Base-by-base conservation (phyloP, 2,888 invertebrate species). In the Cremastinae sp. region DNA sequence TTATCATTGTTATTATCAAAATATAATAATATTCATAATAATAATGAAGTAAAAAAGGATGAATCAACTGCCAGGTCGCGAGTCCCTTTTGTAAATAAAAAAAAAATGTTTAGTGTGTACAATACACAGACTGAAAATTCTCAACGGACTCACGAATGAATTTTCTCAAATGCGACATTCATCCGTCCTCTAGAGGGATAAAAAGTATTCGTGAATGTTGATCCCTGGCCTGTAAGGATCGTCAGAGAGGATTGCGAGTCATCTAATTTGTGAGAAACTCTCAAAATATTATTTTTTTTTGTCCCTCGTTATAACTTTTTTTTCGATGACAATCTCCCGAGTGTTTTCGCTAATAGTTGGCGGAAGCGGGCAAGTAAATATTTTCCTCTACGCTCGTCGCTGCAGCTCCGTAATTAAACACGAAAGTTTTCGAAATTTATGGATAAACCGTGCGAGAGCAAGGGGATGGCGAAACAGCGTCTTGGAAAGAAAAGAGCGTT, bases 1-100 rank as follows among this genome's bases (percentile, higher is more conserved):
- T 45, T 28, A 64, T 20, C 39, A 64, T 39, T 12, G 20, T 53
- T 56, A 3, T 14, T 16, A 37, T 37, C 2, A 16, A 37, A 14
- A 5, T 16, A 10, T 62, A 18, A 18, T 22, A 39, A 51, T 9
- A 22, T 39, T 4, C 28, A 22, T 51, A 12, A 51, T 39, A 14
- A 64, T 51, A 22, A 51, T 64, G 18, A 41, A 59, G 53, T 12
- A 35, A 49, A 49, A 47, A 56, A 16, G 18, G 1, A 39, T 14
- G 22, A 53, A 58, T 58, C 72, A 68, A 62, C 66, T 68, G 71
- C 66, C 69, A 70, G 39, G 53, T 66, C 35, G 56, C 10, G 43
- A 71, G 28, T 66, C 71, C 75, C 22, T 75, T 66, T 71, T 65
- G 65, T 65, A 65, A 65, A 65, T 65, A 65, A 43, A 65, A 68